A percentile compares a stretch with the other conserved stretches of the same genome.
phyloP scores from a whole-genome alignment of 2,113 vertebrate species.

The Gyps fulvus region DNA sequence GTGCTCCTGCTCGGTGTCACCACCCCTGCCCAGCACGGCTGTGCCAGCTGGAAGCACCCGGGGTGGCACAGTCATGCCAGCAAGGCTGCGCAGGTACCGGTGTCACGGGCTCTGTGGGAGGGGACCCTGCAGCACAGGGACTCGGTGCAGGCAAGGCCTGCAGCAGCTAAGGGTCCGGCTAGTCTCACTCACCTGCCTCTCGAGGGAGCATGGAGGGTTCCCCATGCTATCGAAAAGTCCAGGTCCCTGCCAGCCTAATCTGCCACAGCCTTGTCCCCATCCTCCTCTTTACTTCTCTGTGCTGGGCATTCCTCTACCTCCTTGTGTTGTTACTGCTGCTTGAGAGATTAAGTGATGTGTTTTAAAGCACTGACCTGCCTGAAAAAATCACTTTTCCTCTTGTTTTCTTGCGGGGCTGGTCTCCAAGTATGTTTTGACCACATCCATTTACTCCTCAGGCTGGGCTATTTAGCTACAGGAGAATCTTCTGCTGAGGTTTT shows the following conservation, averaged over 20 bases:
- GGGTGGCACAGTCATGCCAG: background rate
- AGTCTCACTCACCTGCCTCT: rapidly evolving
- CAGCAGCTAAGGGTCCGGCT: rapidly evolving
- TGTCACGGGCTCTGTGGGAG: background rate
- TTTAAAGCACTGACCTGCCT: background rate
- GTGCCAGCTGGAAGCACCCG: background rate
- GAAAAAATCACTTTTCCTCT: background rate
- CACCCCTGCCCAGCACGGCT: background rate
- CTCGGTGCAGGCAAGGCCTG: background rate
- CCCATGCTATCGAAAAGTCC: rapidly evolving
- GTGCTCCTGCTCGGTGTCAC: background rate
- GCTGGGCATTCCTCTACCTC: background rate
- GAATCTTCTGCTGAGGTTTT: background rate
- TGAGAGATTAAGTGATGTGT: background rate
- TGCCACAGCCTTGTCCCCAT: background rate
- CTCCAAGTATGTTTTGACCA: background rate
- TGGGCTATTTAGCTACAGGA: background rate
- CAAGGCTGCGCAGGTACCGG: background rate
- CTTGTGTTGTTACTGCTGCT: background rate
- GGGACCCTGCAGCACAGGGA: no score
- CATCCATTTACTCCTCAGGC: background rate
- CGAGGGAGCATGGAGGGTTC: rapidly evolving
- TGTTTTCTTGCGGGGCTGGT: background rate
- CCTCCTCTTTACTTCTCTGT: rapidly evolving
- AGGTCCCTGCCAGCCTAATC: background rate